Percentiles rank a stretch among this genome's conserved stretches.
Evolutionary conservation across 1,140 invertebrate species (phyloP).

Genomic region (Bombus superbus): DNA sequence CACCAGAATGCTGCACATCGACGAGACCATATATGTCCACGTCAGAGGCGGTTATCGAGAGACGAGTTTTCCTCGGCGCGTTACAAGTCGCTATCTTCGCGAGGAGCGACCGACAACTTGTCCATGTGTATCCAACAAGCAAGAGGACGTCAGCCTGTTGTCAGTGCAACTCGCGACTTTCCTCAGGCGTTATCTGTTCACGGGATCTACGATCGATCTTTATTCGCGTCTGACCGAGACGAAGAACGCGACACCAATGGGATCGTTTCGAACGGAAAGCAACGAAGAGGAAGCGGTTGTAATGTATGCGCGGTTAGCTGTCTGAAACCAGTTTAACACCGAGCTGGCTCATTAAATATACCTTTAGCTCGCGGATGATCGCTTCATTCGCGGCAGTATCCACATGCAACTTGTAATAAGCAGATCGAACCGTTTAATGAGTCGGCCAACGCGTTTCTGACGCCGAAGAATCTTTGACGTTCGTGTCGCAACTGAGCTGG

Average conservation of each 20-base stretch:
- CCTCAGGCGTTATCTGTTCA: constrained; percentile 55
- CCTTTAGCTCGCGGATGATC: constrained; percentile 33
- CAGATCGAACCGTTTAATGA: not conserved
- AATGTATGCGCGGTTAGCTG: constrained; percentile 33
- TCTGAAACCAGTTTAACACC: constrained; percentile 52
- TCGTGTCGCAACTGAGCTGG: too few relatives aligned
- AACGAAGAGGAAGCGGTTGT: constrained; percentile 9
- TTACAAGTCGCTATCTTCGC: constrained; percentile 40
- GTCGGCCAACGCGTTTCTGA: not conserved
- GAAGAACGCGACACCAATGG: constrained; percentile 1
- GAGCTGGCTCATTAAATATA: constrained; percentile 54
- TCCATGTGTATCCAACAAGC: constrained; percentile 43
- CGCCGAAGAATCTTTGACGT: not conserved
- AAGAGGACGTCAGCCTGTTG: constrained; percentile 44
- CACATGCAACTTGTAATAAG: not conserved
- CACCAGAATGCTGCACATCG: not conserved
- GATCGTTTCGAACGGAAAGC: constrained; percentile 34
- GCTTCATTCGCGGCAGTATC: constrained; percentile 5
- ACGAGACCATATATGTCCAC: not conserved
- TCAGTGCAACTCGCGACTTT: constrained; percentile 42
- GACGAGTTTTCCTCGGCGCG: constrained; percentile 19
- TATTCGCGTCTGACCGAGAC: constrained; percentile 33
- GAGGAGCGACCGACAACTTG: constrained; percentile 55
- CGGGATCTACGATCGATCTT: constrained; percentile 57
- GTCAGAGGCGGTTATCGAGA: not conserved